These are phyloP conservation scores for Peromyscus polionotus DNA, from an alignment of 2,113 vertebrate genomes.

Conservation along the genomic window DNA sequence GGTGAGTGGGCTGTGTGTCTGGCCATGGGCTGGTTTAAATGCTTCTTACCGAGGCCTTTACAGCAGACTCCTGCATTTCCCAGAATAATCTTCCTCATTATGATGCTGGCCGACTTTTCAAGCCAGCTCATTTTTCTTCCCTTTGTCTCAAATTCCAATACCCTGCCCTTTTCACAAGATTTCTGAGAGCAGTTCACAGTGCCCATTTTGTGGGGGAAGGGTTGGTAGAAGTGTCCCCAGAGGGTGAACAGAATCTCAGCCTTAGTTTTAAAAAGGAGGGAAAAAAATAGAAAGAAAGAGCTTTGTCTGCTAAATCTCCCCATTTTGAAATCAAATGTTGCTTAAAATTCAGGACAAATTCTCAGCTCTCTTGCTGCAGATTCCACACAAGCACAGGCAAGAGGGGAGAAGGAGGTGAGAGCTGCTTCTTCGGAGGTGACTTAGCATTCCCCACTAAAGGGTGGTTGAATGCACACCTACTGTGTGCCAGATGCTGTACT, in stretches of 20 bases:
- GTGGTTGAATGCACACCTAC: constrained; percentile 54
- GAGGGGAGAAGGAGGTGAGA: constrained; percentile 18
- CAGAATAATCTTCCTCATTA: constrained; percentile 88
- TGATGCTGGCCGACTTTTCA: constrained; percentile 84
- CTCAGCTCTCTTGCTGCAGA: constrained; percentile 78
- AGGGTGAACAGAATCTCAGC: constrained; percentile 78
- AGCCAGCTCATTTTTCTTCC: constrained; percentile 89
- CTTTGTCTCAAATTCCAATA: constrained; percentile 89
- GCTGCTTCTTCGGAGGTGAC: background rate
- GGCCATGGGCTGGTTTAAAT: constrained; percentile 71
- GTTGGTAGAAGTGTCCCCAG: constrained; percentile 66
- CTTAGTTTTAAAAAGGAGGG: constrained; percentile 75
- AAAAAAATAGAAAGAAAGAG: constrained; percentile 67
- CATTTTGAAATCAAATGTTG: constrained; percentile 82
- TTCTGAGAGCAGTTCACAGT: constrained; percentile 83
- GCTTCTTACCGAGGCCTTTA: constrained; percentile 45
- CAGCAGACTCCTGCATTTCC: constrained; percentile 78
- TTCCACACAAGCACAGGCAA: constrained; percentile 68
- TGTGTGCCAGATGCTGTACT: background rate
- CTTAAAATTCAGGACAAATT: constrained; percentile 87
- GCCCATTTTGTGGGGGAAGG: constrained; percentile 60
- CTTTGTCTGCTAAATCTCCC: constrained; percentile 83
- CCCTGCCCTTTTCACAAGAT: constrained; percentile 88
- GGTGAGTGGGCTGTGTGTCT: constrained; percentile 25
- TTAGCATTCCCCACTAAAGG: background rate